A percentile compares a stretch with the other conserved stretches of the same genome.
Evolutionary conservation across 53 echinoderm and acorn worm genomes (phyloP).

Genomic region (Holothuria scabra): DNA sequence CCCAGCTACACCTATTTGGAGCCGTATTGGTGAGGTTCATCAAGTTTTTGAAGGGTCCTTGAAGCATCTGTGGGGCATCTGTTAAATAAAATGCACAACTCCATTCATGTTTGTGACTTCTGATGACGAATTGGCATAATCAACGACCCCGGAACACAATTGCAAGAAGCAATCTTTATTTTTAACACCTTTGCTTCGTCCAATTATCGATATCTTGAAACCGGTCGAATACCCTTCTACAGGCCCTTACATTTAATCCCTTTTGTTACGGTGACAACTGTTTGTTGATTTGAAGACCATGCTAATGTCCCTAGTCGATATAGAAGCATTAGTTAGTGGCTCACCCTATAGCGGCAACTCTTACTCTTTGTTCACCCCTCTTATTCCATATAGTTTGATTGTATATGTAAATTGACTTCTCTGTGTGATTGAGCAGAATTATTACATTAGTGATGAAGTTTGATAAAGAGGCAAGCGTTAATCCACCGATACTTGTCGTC

Average conservation of each 20-base stretch:
- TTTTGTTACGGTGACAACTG: constrained; percentile 29
- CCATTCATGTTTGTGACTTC: too few species aligned
- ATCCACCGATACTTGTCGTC: neutral
- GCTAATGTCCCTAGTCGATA: neutral
- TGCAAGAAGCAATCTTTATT: too few species aligned
- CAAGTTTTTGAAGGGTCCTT: too few species aligned
- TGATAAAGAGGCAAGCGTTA: constrained; percentile 1
- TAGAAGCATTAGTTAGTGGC: neutral
- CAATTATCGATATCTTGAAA: too few species aligned
- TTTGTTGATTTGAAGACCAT: neutral
- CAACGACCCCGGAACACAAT: too few species aligned
- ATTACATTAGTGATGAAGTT: constrained; percentile 1
- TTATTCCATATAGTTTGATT: neutral
- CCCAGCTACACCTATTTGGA: too few species aligned
- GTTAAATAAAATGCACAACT: too few species aligned
- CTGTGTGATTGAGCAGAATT: neutral
- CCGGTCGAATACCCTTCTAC: neutral
- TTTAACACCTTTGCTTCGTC: too few species aligned
- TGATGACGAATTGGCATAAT: too few species aligned
- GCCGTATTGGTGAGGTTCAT: too few species aligned
- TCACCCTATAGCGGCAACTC: neutral
- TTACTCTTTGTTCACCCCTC: constrained; percentile 5
- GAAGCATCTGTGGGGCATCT: too few species aligned
- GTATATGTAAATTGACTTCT: too few species aligned
- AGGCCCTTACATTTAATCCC: neutral